Evolutionary conservation across 2,797 vertebrate genomes (phyloP), one percentile per base, ranked within the genome.

Genomic region (Liasis olivaceus): DNA sequence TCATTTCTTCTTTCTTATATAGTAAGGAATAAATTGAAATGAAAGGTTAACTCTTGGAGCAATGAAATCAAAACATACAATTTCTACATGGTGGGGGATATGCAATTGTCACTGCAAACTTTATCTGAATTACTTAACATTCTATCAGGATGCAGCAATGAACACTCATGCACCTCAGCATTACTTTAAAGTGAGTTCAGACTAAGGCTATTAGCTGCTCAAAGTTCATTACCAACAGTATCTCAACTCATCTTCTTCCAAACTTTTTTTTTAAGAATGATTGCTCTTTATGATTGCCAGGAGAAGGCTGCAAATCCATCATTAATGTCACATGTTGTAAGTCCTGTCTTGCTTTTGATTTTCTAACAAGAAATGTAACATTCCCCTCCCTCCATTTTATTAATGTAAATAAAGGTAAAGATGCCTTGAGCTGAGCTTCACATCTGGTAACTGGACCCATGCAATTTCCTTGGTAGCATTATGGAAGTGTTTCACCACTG

Each of bases 301-400:
- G 72, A 96, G 95, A 95, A 64, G 93, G 81, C 87, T 95, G 90
- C 28, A 95, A 94, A 51, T 94, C 93, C 94, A 89, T 94, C 93
- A 95, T 94, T 96, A 96, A 95, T 90, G 95, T 96, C 95, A 96
- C 92, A 91, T 95, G 94, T 42, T 59, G 93, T 96, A 96, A 94
- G 66, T 91, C 88, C 0, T 88, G 91, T 94, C 91, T 87, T 92
- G 92, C 92, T 95, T 95, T 94, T 92, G 93, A 95, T 77, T 92
- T 96, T 93, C 86, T 93, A 95, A 95, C 66, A 62, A 94, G 66
- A 47, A 94, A 96, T 60, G 59, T 60, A 17, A 17, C 15, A 60
- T 4, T 60, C 17, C 20, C 59, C 59, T 60, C 59, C 59, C 89
- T 96, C 94, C 96, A 95, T 95, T 97, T 96, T 96, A 96, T 96